Base-by-base conservation (phyloP, 2,113 vertebrate genomes). In the Sarotherodon lohbergeri region DNA sequence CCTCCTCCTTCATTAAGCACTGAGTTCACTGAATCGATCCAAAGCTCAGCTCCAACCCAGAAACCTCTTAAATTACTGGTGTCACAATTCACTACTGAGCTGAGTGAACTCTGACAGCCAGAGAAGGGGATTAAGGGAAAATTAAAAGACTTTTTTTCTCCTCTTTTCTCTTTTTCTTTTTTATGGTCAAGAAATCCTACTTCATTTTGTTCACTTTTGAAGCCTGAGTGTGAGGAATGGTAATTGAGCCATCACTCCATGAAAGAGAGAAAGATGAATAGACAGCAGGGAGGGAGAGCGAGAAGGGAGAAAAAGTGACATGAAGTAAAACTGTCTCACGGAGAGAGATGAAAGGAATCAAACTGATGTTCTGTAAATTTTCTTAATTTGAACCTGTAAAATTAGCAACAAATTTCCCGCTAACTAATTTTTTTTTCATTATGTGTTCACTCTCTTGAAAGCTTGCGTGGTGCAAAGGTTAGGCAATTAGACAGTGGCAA, bases 181-280 rank as follows among this genome's bases (percentile, higher is more conserved):
- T 61, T 41, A 87, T 66, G 80, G 55, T 80, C 59, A 80, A 91
- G 79, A 88, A 92, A 92, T 81, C 83, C 82, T 87, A 43, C 86
- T 93, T 57, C 84, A 83, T 90, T 91, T 93, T 92, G 80, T 57
- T 89, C 86, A 76, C 79, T 71, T 90, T 86, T 91, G 84, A 89
- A 92, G 91, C 76, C 55, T 11, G 57, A 36, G 71, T 84, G 57
- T 93, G 91, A 94, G 89, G 89, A 92, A 91, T 91, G 91, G 89
- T 93, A 91, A 95, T 92, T 94, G 94, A 95, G 91, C 89, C 89
- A 92, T 93, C 90, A 95, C 82, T 91, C 89, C 55, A 87, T 86
- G 90, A 89, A 91, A 91, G 85, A 89, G 86, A 86, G 84, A 89
- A 89, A 91, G 86, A 93, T 91, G 87, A 93, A 87, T 84, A 84